A percentile compares a stretch with the other conserved stretches of the same genome.
Evolutionary conservation across 2,113 vertebrate genomes (phyloP).

Genomic region (Acrocephalus kingi): DNA sequence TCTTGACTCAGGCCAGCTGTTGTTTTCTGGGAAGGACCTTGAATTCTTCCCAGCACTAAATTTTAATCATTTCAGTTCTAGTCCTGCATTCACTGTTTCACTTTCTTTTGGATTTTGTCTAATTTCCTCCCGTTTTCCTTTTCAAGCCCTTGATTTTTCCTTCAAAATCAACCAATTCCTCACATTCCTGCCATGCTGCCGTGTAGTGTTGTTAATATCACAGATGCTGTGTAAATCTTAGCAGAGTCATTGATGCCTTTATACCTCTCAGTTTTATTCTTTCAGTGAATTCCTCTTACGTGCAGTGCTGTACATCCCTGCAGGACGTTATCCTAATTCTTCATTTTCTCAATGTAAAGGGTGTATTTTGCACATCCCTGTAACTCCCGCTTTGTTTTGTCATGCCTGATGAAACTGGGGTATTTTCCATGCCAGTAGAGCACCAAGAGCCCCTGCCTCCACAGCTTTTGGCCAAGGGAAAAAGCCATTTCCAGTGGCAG

Average conservation of each 20-base stretch:
- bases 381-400: not conserved
- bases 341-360: not conserved
- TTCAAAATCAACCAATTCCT: not conserved
- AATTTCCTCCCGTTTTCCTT: not conserved
- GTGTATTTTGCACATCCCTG: not conserved
- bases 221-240: not conserved
- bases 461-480: not conserved
- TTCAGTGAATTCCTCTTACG: not conserved
- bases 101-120: not conserved
- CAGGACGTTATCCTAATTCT: not conserved
- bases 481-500: not conserved
- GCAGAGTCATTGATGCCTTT: not conserved
- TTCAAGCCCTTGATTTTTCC: not conserved
- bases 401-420: not conserved
- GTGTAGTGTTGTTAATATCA: not conserved
- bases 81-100: not conserved
- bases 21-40: not conserved
- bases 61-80: not conserved
- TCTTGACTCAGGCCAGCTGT: not conserved
- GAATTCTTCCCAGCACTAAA: not conserved
- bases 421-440: not conserved
- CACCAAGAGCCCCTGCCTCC: not conserved
- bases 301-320: not conserved
- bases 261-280: not conserved
- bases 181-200: not conserved